A percentile compares a stretch with the other conserved stretches of the same genome.
phyloP scores from a whole-genome alignment of 2,797 vertebrate species.

The Emys orbicularis region DNA sequence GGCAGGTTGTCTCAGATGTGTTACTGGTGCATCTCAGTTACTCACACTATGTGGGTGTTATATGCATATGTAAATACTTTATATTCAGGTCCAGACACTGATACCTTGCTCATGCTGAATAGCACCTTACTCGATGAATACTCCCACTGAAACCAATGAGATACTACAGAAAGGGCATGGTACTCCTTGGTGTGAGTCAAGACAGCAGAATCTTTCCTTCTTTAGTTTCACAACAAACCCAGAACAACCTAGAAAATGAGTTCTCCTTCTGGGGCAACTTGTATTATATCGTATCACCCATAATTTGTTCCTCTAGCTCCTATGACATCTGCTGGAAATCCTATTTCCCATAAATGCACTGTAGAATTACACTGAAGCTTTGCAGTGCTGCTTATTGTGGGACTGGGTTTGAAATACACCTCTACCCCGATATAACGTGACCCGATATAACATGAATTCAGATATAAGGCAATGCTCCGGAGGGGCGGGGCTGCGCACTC shows the following conservation, averaged over 20 bases:
- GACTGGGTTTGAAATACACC: neutral
- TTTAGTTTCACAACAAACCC: neutral
- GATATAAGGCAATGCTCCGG: too few species aligned
- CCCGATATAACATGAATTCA: too few species aligned
- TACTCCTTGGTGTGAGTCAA: neutral
- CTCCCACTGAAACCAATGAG: neutral
- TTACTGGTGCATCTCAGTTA: neutral
- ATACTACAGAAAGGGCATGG: neutral
- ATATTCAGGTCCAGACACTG: neutral
- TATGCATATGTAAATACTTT: neutral
- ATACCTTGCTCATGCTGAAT: neutral
- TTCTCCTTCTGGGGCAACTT: neutral
- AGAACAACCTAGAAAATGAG: neutral
- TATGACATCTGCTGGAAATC: neutral
- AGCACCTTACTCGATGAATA: neutral
- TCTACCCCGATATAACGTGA: too few species aligned
- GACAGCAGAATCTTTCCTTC: neutral
- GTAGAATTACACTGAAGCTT: neutral
- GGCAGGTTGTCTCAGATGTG: neutral
- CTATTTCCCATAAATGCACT: neutral
- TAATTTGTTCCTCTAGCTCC: neutral
- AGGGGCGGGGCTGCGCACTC: too few species aligned
- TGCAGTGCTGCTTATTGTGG: neutral
- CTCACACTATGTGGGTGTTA: neutral
- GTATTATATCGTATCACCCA: neutral